phyloP scores from a whole-genome alignment of 1,140 invertebrate species.

The Anthonomus grandis region DNA sequence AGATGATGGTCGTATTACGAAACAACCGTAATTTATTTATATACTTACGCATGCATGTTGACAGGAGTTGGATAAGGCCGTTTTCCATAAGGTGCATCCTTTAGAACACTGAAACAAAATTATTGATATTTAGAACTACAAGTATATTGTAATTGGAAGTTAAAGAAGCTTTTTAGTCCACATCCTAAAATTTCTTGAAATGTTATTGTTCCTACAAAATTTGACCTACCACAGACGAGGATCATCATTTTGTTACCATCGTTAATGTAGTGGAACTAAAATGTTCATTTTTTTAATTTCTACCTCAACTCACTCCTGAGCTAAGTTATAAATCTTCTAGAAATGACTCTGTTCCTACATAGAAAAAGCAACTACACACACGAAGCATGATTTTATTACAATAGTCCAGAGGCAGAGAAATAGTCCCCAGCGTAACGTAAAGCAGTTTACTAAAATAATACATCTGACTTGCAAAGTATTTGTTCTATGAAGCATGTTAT shows the following conservation, averaged over 20 bases:
- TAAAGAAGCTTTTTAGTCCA: neutral
- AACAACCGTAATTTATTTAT: neutral
- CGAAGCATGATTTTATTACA: too few relatives aligned
- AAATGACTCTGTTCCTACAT: too few relatives aligned
- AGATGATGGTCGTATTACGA: neutral
- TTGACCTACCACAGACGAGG: neutral
- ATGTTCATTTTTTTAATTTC: too few relatives aligned
- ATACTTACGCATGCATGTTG: slow-evolving; percentile 70
- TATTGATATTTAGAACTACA: slow-evolving; percentile 7
- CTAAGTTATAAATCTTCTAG: too few relatives aligned
- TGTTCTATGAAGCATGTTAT: too few relatives aligned
- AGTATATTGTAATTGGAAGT: neutral
- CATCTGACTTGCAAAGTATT: too few relatives aligned
- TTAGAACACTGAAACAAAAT: slow-evolving; percentile 61
- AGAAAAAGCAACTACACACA: too few relatives aligned
- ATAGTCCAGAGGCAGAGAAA: too few relatives aligned
- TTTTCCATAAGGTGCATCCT: slow-evolving; percentile 66
- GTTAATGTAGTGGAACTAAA: too few relatives aligned
- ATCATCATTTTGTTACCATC: neutral
- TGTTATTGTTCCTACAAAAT: neutral
- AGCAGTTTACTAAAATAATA: too few relatives aligned
- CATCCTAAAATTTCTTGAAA: neutral
- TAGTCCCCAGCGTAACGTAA: too few relatives aligned
- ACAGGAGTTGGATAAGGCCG: slow-evolving; percentile 63
- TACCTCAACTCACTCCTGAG: too few relatives aligned